These are phyloP conservation scores for Cephalopterus ornatus DNA, from an alignment of 2,113 vertebrate genomes.

Conservation along the genomic window DNA sequence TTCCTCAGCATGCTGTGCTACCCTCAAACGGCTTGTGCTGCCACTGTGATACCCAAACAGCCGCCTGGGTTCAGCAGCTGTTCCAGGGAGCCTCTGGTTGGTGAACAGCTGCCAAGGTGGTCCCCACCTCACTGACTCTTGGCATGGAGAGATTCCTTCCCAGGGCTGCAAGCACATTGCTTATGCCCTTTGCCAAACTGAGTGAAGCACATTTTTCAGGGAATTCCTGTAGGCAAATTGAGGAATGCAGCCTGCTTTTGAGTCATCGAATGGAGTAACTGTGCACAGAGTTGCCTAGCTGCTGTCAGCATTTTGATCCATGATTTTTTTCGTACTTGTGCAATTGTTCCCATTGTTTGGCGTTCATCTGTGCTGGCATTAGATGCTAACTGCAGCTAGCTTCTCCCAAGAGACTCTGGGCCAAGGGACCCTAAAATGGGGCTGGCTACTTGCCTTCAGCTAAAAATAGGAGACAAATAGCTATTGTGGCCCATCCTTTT, in stretches of 20 bases:
- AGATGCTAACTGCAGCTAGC: not conserved
- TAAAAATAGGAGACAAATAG: not conserved
- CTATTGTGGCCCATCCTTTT: not conserved
- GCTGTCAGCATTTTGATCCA: not conserved
- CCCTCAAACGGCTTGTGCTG: not conserved
- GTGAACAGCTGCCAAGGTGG: accelerated
- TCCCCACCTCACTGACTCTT: not conserved
- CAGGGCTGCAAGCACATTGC: not conserved
- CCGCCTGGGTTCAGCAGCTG: not conserved
- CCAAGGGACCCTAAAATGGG: not conserved
- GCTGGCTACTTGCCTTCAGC: not conserved
- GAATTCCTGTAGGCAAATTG: not conserved
- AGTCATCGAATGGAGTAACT: not conserved
- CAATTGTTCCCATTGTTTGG: not conserved
- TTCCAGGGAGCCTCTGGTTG: not conserved
- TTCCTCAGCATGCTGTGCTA: not conserved
- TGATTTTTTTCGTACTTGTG: not conserved
- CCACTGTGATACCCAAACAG: not conserved
- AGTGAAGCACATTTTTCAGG: not conserved
- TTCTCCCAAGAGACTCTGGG: not conserved
- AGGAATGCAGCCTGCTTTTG: not conserved
- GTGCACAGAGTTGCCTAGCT: not conserved
- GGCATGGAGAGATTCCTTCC: not conserved
- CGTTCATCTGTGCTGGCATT: not conserved
- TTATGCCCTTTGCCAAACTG: not conserved